These are phyloP conservation scores for Papilio glaucus DNA, from an alignment of 1,140 invertebrate genomes.

Conservation along the genomic window DNA sequence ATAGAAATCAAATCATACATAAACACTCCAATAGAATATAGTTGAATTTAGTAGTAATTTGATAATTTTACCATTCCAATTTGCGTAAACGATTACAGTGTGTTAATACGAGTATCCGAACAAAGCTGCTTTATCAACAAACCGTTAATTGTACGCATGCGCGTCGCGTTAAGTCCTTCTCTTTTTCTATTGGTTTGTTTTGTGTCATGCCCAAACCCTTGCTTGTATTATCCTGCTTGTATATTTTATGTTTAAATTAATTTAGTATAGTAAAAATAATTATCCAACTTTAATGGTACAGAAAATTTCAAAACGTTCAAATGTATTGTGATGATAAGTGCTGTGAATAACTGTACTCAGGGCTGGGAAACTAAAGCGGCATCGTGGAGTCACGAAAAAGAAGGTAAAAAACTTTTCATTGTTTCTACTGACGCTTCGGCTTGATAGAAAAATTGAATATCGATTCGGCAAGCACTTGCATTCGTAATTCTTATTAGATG, in stretches of 20 bases:
- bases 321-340: slow-evolving; percentile 83
- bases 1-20: background rate
- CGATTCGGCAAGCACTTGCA: slow-evolving; percentile 47
- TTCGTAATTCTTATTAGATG: slow-evolving; percentile 9
- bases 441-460: slow-evolving; percentile 67
- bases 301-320: slow-evolving; percentile 68
- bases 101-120: slow-evolving; percentile 24
- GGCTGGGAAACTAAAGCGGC: slow-evolving; percentile 81
- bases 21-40: background rate
- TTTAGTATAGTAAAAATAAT: slow-evolving; percentile 61
- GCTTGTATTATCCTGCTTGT: slow-evolving; percentile 76
- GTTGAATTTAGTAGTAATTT: background rate
- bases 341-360: slow-evolving; percentile 80
- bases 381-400: slow-evolving; percentile 83
- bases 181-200: slow-evolving; percentile 81
- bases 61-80: background rate
- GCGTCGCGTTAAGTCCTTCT: slow-evolving; percentile 68
- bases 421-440: slow-evolving; percentile 71
- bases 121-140: slow-evolving; percentile 69
- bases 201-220: slow-evolving; percentile 77
- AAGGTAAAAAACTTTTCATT: slow-evolving; percentile 82
- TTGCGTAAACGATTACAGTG: background rate
- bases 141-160: slow-evolving; percentile 68
- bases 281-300: slow-evolving; percentile 71
- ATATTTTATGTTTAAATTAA: slow-evolving; percentile 75